phyloP scores from a whole-genome alignment of 2,888 invertebrate genomes.

The Drosophila quinaria region DNA sequence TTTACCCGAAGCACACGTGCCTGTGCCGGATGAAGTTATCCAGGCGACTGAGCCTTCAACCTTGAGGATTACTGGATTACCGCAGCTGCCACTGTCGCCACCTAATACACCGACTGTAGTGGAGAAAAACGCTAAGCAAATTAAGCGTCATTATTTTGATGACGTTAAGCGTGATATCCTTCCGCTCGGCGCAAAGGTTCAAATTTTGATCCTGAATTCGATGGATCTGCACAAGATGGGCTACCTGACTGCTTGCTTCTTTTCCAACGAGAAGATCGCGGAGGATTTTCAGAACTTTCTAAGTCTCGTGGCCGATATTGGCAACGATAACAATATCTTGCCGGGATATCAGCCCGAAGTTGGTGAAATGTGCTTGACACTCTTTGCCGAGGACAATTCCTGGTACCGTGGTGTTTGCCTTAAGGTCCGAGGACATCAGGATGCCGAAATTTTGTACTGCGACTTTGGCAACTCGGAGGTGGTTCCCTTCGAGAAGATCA shows the following conservation, averaged over 20 bases:
- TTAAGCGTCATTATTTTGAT: conserved; percentile 38
- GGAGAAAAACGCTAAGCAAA: background rate
- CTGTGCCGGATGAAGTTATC: background rate
- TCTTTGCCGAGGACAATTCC: conserved; percentile 46
- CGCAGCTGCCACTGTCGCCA: conserved; percentile 51
- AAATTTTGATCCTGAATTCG: conserved; percentile 32
- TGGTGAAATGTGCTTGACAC: conserved; percentile 55
- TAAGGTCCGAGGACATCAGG: conserved; percentile 8
- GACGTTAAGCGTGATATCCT: conserved; percentile 35
- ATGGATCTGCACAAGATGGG: conserved; percentile 32
- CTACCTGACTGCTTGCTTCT: conserved; percentile 42
- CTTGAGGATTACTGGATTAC: background rate
- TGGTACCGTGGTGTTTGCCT: conserved; percentile 68
- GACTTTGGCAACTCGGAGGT: conserved; percentile 63
- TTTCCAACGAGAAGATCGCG: conserved; percentile 17
- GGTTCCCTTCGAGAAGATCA: conserved; percentile 32
- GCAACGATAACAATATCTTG: conserved; percentile 11
- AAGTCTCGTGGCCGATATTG: conserved; percentile 3
- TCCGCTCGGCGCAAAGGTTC: conserved; percentile 27
- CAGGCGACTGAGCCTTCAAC: background rate
- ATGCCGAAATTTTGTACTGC: conserved; percentile 34
- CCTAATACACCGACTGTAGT: conserved; percentile 4
- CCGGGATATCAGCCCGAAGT: conserved; percentile 48
- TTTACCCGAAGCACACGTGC: background rate
- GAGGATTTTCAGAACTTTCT: conserved; percentile 22